Evolutionary conservation across 2,113 vertebrate genomes (phyloP).

Genomic region (Psammodynastes pulverulentus): DNA sequence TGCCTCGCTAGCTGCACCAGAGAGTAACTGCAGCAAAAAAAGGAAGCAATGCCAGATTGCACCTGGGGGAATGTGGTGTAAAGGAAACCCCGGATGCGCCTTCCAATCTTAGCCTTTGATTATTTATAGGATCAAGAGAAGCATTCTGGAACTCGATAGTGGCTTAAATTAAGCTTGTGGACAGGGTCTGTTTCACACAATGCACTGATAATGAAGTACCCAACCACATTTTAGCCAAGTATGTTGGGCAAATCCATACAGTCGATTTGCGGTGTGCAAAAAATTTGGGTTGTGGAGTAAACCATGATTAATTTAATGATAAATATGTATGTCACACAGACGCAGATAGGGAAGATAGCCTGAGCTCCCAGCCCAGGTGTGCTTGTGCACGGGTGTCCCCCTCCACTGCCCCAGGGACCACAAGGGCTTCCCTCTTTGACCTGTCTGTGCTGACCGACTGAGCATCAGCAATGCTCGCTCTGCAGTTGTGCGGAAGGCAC

Average conservation of each 20-base stretch:
- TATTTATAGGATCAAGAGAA: background rate
- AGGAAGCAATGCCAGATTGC: background rate
- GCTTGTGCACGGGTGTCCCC: background rate
- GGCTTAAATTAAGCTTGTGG: background rate
- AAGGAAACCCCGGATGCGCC: background rate
- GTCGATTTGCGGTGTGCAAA: background rate
- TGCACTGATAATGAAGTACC: background rate
- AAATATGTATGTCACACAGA: background rate
- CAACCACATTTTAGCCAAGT: background rate
- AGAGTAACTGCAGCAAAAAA: background rate
- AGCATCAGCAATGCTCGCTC: accelerated
- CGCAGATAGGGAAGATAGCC: background rate
- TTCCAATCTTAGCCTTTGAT: background rate
- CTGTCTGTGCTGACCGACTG: accelerated
- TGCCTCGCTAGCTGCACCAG: background rate
- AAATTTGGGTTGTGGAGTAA: background rate
- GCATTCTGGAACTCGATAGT: background rate
- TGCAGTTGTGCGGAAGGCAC: conserved; percentile 50
- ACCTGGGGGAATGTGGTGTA: background rate
- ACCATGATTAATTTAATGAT: background rate
- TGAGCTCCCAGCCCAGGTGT: background rate
- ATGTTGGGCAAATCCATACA: background rate
- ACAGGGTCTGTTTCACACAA: background rate
- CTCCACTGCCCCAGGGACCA: background rate
- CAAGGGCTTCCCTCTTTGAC: background rate